These are phyloP conservation scores for Urocitellus parryii DNA, from an alignment of 2,113 vertebrate species.

Conservation along the genomic window DNA sequence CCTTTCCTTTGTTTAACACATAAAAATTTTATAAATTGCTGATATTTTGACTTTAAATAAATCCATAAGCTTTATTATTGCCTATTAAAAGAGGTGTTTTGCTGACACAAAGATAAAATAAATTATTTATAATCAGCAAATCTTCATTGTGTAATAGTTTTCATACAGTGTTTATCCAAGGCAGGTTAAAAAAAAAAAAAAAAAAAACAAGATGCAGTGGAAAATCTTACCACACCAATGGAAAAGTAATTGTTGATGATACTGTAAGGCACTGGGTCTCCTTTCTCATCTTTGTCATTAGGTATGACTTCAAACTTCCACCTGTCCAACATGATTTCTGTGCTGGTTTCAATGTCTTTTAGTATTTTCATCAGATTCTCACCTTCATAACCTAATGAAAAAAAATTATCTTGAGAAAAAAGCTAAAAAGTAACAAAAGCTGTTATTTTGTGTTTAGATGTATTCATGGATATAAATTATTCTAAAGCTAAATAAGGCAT, in stretches of 20 bases:
- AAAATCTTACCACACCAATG: constrained; percentile 92
- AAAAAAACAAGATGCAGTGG: constrained; percentile 46
- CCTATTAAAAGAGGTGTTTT: constrained; percentile 59
- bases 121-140: constrained; percentile 63
- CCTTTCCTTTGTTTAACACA: neutral
- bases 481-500: neutral
- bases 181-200: constrained; percentile 47
- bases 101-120: constrained; percentile 72
- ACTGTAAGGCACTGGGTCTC: constrained; percentile 96
- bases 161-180: constrained; percentile 69
- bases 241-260: constrained; percentile 99
- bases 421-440: neutral
- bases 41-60: constrained; percentile 29
- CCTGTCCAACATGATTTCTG: constrained; percentile 91
- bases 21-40: neutral
- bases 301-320: constrained; percentile 92
- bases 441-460: neutral
- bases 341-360: constrained; percentile 96
- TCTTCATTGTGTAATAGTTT: constrained; percentile 62
- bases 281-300: constrained; percentile 95
- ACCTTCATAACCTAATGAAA: constrained; percentile 94
- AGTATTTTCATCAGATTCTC: constrained; percentile 96
- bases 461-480: neutral
- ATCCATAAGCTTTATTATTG: neutral
- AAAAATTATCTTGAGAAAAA: constrained; percentile 26